Percentiles rank a stretch among this genome's conserved stretches.
These are phyloP conservation scores for Gymnogyps californianus DNA, from an alignment of 2,113 vertebrate genomes.

Conservation along the genomic window DNA sequence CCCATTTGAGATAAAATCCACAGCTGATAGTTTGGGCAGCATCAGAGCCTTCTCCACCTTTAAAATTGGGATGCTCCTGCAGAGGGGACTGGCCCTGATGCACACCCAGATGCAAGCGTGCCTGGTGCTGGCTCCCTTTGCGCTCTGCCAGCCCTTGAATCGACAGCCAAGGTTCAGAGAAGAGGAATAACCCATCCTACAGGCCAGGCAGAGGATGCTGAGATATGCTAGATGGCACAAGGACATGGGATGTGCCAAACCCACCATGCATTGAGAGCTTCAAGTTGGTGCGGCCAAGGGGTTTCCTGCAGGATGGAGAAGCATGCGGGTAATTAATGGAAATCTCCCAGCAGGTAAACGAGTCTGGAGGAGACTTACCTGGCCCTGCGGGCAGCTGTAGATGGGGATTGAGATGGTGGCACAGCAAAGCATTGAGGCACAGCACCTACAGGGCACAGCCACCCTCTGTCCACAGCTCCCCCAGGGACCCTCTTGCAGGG, in stretches of 20 bases:
- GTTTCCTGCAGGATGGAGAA: neutral
- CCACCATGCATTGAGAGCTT: neutral
- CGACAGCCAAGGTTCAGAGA: neutral
- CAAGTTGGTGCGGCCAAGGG: accelerated
- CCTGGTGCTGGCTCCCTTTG: neutral
- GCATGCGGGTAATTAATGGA: neutral
- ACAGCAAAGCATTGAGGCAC: neutral
- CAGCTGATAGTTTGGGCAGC: neutral
- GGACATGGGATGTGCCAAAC: neutral
- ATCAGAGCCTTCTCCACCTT: neutral
- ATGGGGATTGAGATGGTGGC: neutral
- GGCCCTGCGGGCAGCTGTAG: neutral
- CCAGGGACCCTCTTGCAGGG: neutral
- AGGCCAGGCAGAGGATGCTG: neutral
- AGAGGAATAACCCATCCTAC: neutral
- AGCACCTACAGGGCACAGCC: neutral
- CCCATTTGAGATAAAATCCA: neutral
- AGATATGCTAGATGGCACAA: neutral
- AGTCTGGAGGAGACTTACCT: neutral
- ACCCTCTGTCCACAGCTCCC: neutral
- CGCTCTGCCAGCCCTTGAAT: neutral
- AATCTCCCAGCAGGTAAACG: neutral
- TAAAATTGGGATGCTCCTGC: neutral
- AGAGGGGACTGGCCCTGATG: neutral
- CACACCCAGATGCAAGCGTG: neutral